Evolutionary conservation across 64 coral and sea anemone species (phyloP).

Genomic region (Cladopsammia gracilis): DNA sequence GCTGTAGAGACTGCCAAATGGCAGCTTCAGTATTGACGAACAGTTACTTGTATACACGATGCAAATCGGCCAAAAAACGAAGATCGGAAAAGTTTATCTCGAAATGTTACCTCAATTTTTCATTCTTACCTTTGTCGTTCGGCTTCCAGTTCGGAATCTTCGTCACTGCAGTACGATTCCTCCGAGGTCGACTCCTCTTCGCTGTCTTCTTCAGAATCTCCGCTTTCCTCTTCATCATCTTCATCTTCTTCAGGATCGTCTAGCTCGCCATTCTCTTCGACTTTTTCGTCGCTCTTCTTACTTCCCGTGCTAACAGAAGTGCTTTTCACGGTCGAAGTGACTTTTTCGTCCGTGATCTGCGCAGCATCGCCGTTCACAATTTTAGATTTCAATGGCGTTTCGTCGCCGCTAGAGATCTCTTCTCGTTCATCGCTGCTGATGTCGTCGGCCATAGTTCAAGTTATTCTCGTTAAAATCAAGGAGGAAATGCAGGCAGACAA

Average conservation of each 20-base stretch:
- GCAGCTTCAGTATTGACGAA: background rate
- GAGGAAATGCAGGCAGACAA: background rate
- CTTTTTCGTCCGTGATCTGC: constrained; percentile 4
- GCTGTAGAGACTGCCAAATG: background rate
- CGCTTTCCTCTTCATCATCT: background rate
- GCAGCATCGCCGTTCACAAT: background rate
- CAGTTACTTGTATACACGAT: background rate
- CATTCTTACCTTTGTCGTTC: constrained; percentile 6
- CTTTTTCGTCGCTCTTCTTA: background rate
- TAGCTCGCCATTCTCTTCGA: background rate
- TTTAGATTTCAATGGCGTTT: background rate
- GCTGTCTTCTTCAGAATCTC: background rate
- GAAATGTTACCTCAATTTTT: background rate
- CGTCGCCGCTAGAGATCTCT: background rate
- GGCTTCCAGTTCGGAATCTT: constrained; percentile 33
- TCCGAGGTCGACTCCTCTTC: constrained; percentile 11
- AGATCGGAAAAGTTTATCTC: background rate
- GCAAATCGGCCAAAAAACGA: background rate
- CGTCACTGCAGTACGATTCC: background rate
- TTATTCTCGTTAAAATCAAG: background rate
- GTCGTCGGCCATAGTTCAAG: constrained; percentile 19
- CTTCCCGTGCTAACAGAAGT: background rate
- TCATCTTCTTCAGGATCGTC: constrained; percentile 14
- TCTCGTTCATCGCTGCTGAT: constrained; percentile 20
- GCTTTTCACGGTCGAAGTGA: background rate